A percentile compares a stretch with the other conserved stretches of the same genome.
Evolutionary conservation across 2,797 vertebrate species (phyloP).

Genomic region (Astyanax mexicanus): DNA sequence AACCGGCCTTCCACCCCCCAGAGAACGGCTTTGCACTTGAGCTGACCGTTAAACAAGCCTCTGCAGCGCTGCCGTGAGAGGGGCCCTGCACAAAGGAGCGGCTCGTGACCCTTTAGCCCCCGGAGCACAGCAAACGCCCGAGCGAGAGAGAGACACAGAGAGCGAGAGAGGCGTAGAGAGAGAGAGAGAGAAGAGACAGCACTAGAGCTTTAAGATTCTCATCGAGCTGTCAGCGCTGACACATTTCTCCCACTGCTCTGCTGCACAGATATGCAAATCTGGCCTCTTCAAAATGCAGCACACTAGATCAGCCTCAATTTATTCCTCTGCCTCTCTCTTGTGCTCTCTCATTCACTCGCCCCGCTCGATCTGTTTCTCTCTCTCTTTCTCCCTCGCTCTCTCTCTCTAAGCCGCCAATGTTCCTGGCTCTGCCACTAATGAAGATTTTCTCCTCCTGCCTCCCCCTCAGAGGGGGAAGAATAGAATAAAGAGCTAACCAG

Average conservation of each 20-base stretch:
- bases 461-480: conserved; percentile 67
- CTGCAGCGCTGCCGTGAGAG: conserved; percentile 72
- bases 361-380: conserved; percentile 60
- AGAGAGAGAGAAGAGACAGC: conserved; percentile 64
- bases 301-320: conserved; percentile 83
- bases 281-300: conserved; percentile 79
- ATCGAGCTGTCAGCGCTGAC: conserved; percentile 81
- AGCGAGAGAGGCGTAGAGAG: conserved; percentile 23
- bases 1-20: conserved; percentile 54
- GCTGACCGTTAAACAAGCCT: conserved; percentile 78
- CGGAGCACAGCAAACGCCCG: conserved; percentile 37
- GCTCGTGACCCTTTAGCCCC: conserved; percentile 70
- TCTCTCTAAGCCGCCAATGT: conserved; percentile 58
- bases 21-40: conserved; percentile 68
- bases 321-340: conserved; percentile 74
- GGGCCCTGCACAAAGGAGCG: conserved; percentile 71
- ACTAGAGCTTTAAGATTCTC: conserved; percentile 79
- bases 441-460: conserved; percentile 55
- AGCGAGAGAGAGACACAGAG: conserved; percentile 54
- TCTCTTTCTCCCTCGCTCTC: conserved; percentile 49
- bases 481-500: conserved; percentile 58
- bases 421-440: conserved; percentile 53
- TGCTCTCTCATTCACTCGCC: conserved; percentile 53
- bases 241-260: conserved; percentile 83
- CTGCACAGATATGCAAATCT: conserved; percentile 85